Conservation (phyloP, 2,113 vertebrate genomes). For the Suricata suricatta region DNA sequence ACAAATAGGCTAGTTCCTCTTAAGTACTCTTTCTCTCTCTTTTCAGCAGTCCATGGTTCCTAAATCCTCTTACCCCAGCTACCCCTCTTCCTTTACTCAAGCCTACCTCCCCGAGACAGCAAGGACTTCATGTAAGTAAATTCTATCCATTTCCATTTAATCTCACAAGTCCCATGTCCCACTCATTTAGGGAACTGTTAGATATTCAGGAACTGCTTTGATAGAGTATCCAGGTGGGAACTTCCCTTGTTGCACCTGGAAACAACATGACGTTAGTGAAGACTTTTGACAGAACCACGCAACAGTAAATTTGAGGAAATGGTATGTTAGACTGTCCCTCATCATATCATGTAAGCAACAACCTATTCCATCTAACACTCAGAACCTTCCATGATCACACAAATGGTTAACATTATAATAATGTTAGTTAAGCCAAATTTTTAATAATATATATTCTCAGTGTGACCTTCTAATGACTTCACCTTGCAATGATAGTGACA, state of each 20-base stretch:
- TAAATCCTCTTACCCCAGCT: neutral
- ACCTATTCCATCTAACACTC: neutral
- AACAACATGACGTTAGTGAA: neutral
- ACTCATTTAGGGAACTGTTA: neutral
- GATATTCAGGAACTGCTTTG: neutral
- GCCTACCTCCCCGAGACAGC: neutral
- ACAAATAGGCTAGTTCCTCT: neutral
- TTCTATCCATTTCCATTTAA: neutral
- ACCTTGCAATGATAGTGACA: neutral
- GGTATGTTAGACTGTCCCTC: neutral
- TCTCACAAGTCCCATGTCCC: neutral
- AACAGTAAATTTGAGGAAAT: neutral
- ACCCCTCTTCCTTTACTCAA: neutral
- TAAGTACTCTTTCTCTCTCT: neutral
- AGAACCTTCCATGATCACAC: neutral
- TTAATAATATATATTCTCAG: neutral
- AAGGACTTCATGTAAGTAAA: conserved; percentile 32
- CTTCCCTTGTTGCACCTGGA: neutral
- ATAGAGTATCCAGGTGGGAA: neutral
- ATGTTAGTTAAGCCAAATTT: neutral
- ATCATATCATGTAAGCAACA: neutral
- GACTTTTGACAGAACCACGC: neutral
- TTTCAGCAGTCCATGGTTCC: neutral
- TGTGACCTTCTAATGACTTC: neutral
- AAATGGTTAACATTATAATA: conserved; percentile 1